phyloP scores from a whole-genome alignment of 2,888 invertebrate genomes.

The Erpobdella octoculata region DNA sequence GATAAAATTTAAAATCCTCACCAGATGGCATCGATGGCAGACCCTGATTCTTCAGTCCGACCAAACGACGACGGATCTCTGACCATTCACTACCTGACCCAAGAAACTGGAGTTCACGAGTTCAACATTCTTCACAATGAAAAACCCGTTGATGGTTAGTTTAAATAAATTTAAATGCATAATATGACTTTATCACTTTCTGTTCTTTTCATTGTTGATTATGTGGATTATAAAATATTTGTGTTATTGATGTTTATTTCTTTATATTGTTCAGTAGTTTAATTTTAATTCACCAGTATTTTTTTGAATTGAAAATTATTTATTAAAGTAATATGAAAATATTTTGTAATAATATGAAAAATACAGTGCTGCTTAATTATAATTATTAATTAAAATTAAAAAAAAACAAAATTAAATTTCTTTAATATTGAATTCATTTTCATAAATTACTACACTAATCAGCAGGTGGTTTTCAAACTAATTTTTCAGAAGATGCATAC shows the following conservation, averaged over 20 bases:
- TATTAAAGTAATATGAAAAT: no score
- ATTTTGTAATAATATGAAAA: no score
- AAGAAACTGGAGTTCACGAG: slow-evolving; percentile 86
- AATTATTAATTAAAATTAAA: no score
- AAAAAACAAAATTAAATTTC: no score
- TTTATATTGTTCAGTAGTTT: not conserved
- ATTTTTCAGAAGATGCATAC: no score
- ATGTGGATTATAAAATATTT: not conserved
- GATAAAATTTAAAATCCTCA: not conserved
- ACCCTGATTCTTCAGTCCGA: slow-evolving; percentile 59
- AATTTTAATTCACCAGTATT: not conserved
- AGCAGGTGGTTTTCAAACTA: no score
- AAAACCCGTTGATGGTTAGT: slow-evolving; percentile 79
- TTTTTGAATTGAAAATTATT: no score
- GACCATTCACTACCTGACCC: slow-evolving; percentile 83
- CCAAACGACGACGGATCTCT: slow-evolving; percentile 93
- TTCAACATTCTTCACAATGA: slow-evolving; percentile 85
- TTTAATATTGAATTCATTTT: no score
- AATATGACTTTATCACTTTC: not conserved
- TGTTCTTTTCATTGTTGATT: not conserved
- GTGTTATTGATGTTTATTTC: not conserved
- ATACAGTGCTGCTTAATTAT: no score
- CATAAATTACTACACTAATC: no score
- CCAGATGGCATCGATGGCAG: not conserved
- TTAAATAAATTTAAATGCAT: not conserved